Evolutionary conservation across 2,888 invertebrate genomes (phyloP), one percentile per base, ranked within the genome.

Genomic region (Synergus laeviventris): DNA sequence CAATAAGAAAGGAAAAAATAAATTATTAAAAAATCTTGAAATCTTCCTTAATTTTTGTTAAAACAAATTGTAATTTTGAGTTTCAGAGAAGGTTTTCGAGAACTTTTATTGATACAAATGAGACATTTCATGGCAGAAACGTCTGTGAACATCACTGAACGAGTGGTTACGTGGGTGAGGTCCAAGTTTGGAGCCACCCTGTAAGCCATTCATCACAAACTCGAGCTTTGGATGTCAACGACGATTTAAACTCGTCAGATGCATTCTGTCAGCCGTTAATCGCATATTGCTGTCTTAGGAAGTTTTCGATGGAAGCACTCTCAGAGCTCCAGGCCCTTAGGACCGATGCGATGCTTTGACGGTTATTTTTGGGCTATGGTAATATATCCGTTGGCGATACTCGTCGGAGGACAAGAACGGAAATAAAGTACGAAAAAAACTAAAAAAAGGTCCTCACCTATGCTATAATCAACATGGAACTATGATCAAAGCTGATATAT

Each of bases 331-430:
- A 42, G 66, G 66, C 66, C 66, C 66, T 70, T 70, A 49, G 45
- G 66, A 42, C 66, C 31, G 31, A 70, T 49, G 70, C 31, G 31
- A 70, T 49, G 70, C 70, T 70, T 70, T 70, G 49, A 70, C 70
- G 49, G 49, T 70, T 70, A 70, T 70, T 70, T 70, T 70, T 49
- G 70, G 42, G 45, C n/a, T n/a, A 24, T n/a, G 16, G 70, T 61
- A 61, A 75, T 75, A 61, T 56, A 56, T 75, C 66, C 56, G 75
- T 75, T 61, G 75, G 66, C 75, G 45, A 75, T 75, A 66, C 31
- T 2, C 62, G 21, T 16, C 36, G 66, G 36, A 45, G 31, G 36
- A 38, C 75, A 66, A 16, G 38, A 75, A 56, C 54, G 54, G 66
- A 75, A 75, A 75, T 66, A 75, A 75, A 75, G 75, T 64, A 39